phyloP scores from a whole-genome alignment of 1,140 invertebrate species.

The Vanessa tameamea region DNA sequence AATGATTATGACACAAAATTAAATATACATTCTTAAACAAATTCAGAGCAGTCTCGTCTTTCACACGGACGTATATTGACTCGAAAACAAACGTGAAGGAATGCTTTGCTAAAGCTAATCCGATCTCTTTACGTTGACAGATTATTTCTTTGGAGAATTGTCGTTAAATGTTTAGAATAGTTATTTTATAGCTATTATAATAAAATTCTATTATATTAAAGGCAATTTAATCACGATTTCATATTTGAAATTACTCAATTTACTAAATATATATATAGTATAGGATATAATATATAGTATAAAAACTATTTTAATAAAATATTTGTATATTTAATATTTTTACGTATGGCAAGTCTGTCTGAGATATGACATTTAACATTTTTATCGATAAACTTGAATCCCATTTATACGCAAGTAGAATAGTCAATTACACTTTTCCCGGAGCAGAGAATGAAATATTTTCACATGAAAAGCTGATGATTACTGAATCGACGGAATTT shows the following conservation, averaged over 20 bases:
- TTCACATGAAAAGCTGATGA: constrained; percentile 23
- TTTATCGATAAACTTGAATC: neutral
- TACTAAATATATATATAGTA: no score
- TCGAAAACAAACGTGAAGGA: neutral
- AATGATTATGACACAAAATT: no score
- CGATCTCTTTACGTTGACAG: neutral
- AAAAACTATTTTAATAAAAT: no score
- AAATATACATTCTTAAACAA: neutral
- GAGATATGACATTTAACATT: neutral
- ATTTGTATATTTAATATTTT: no score
- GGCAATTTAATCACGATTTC: no score
- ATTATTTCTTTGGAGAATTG: neutral
- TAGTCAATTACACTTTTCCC: constrained; percentile 8
- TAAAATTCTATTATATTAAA: no score
- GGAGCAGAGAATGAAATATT: neutral
- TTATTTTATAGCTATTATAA: no score
- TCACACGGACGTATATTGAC: constrained; percentile 1
- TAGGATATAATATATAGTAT: no score
- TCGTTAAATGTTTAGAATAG: no score
- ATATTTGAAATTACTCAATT: no score
- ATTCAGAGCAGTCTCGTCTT: neutral
- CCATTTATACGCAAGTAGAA: neutral
- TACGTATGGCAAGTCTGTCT: no score
- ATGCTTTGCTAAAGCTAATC: neutral
- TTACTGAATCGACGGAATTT: constrained; percentile 29